Evolutionary conservation across 2,888 invertebrate species (phyloP).

Genomic region (Cyaniris semiargus): DNA sequence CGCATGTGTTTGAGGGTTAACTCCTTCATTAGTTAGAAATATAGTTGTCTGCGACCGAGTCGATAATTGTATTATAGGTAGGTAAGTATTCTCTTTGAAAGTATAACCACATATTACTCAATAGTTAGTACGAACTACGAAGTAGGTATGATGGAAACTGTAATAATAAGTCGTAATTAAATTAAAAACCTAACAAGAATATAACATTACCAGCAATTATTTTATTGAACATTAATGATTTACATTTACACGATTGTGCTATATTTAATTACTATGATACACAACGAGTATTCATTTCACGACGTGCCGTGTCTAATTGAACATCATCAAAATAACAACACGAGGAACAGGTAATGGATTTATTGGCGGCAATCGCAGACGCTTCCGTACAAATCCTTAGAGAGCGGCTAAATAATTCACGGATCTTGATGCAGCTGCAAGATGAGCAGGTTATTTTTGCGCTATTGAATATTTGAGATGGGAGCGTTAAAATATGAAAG

Average conservation of each 20-base stretch:
- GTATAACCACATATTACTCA: too few species aligned
- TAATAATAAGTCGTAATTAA: background rate
- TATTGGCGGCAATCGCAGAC: constrained; percentile 73
- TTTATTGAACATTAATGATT: background rate
- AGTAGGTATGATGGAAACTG: background rate
- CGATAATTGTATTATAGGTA: too few species aligned
- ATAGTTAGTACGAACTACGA: background rate
- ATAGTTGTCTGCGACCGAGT: too few species aligned
- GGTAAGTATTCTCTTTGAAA: too few species aligned
- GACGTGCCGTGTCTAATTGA: constrained; percentile 17
- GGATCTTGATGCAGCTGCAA: constrained; percentile 46
- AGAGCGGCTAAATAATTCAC: constrained; percentile 75
- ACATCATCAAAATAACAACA: constrained; percentile 15
- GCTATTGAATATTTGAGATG: constrained; percentile 18
- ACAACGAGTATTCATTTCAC: background rate
- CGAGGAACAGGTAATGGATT: constrained; percentile 54
- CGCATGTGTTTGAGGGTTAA: background rate
- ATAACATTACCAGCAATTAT: background rate
- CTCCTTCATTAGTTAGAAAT: background rate
- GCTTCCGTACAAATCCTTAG: constrained; percentile 69
- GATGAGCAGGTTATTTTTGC: constrained; percentile 20
- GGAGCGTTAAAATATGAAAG: constrained; percentile 14
- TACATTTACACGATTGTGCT: background rate
- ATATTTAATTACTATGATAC: background rate
- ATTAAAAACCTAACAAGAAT: background rate